Conservation (phyloP, 2,888 invertebrate species). For the Formica aserva region DNA sequence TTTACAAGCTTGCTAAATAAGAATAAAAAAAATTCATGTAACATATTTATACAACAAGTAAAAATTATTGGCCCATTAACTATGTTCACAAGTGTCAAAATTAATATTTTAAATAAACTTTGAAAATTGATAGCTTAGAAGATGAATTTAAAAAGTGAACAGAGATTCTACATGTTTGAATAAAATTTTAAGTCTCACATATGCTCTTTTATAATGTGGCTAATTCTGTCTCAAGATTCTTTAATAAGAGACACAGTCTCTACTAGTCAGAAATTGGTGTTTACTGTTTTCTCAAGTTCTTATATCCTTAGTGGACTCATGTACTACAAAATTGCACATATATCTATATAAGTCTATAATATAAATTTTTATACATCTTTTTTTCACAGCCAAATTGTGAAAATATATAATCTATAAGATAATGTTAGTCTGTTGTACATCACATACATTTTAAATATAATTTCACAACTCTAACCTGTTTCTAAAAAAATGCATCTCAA, state of each 20-base stretch:
- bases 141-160: conserved; percentile 26
- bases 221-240: neutral
- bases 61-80: neutral
- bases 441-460: conserved; percentile 51
- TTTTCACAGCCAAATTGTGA: conserved; percentile 78
- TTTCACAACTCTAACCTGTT: conserved; percentile 41
- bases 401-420: conserved; percentile 69
- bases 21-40: neutral
- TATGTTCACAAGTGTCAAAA: neutral
- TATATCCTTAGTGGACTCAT: conserved; percentile 47
- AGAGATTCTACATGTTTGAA: neutral
- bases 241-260: neutral
- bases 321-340: conserved; percentile 77
- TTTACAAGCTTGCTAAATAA: neutral
- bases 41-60: neutral
- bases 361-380: conserved; percentile 57
- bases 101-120: neutral
- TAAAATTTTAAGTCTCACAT: neutral
- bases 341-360: conserved; percentile 52
- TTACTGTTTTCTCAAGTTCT: conserved; percentile 63
- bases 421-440: conserved; percentile 50
- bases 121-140: neutral
- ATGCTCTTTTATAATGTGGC: neutral
- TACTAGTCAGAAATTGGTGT: conserved; percentile 67
- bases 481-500: conserved; percentile 45